Evolutionary conservation across 2,797 vertebrate genomes (phyloP), one percentile per base, ranked within the genome.

Genomic region (Labeo calbasu): DNA sequence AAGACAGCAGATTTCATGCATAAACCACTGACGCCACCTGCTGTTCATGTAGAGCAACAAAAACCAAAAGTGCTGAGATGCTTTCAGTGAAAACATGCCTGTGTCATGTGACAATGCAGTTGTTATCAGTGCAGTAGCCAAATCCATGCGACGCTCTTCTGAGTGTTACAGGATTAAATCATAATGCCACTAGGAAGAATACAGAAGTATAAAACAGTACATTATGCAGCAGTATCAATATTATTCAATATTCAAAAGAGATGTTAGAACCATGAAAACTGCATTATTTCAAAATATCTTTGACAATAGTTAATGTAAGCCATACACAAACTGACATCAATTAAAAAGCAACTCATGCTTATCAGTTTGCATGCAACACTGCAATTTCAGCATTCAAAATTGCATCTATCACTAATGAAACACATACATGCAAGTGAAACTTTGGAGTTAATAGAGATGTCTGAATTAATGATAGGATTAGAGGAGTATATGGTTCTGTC

Each of bases 1-100:
- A 40, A 43, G 21, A 25, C 43, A 63, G 23, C 48, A 57, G 43
- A n/a, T 40, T 17, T 50, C 46, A 55, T 8, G 4, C 61, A 21
- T 65, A 50, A 82, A 72, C 4, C 68, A 23, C 59, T 25, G 59
- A 17, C 57, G 25, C 85, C 85, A 79, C 40, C 85, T 83, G 81
- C 76, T 79, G 85, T 73, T 48, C 59, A 25, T 0, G 0, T 23
- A 59, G 5, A 73, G 50, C 17, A 82, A 46, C 23, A 10, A 48
- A 32, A 61, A 71, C 4, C 32, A 57, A 77, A 17, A 1, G 15
- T 48, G 23, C 5, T 1, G 9, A 63, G 59, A 63, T 28, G 4
- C 70, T 57, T 40, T 15, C 28, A 43, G 15, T 17, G 40, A 25
- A 55, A 43, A 66, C 17, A 23, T 53, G 79, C 57, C 57, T 63